Base-by-base conservation (phyloP, 2,888 invertebrate genomes). In the Cerastis rubricosa region DNA sequence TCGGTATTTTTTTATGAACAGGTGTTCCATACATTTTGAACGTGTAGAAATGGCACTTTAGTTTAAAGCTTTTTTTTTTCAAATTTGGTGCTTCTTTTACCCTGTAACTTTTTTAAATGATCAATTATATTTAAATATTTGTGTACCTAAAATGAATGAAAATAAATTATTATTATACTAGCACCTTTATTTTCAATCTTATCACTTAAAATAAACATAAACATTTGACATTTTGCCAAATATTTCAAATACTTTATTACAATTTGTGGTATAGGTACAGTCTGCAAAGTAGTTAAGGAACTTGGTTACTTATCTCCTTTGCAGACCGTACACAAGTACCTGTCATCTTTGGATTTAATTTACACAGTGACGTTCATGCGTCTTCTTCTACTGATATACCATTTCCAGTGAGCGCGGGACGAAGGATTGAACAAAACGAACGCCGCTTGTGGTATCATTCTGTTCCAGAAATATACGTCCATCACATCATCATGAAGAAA, bases 371-470 rank as follows among this genome's bases (percentile, higher is more conserved):
- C 22, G 1, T 71, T 76, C 77, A 87, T 71, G 25, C 85, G 85
- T 19, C 70, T 67, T 0, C 83, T 59, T 66, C 78, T 76, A 22
- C 19, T 66, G 7, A 78, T 65, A 64, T 87, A 85, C 75, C 71
- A 74, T 54, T 43, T 85, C 86, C 80, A 87, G 12, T 86, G 86
- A 12, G 69, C 72, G 0, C 75, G 77, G 0, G 85, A 76, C 3
- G 74, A 74, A 0, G 83, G 61, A 7, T 77, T 85, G 3, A 83
- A 76, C 63, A 86, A 71, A 43, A 86, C 71, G 12, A 86, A 59
- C n/a, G 72, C 61, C 3, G 83, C 73, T n/a, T 84, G 83, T 22
- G 84, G 86, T 69, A 84, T 74, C 61, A 86, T 59, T 63, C 83
- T 69, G 11, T 70, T 72, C 63, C 65, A 69, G 49, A 84, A 84